A percentile compares a stretch with the other conserved stretches of the same genome.
Evolutionary conservation across 1,140 invertebrate genomes (phyloP).

Genomic region (Antheraea pernyi): DNA sequence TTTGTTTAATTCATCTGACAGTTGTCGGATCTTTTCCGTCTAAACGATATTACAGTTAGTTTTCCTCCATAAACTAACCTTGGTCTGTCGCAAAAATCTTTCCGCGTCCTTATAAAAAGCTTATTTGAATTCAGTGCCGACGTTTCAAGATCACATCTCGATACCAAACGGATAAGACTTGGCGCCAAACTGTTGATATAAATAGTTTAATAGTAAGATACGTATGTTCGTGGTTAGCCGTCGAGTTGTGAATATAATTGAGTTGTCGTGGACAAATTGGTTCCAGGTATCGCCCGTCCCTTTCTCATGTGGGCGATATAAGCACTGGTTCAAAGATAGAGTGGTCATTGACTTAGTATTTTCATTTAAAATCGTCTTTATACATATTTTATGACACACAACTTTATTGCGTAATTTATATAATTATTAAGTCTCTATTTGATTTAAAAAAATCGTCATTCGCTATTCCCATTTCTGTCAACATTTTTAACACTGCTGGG

Average conservation of each 20-base stretch:
- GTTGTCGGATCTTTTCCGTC: background rate
- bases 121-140: conserved; percentile 9
- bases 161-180: conserved; percentile 9
- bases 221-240: conserved; percentile 1
- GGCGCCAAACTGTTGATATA: conserved; percentile 11
- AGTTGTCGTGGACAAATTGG: conserved; percentile 14
- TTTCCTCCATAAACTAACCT: conserved; percentile 7
- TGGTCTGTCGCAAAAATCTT: conserved; percentile 14
- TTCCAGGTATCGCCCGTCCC: conserved; percentile 5
- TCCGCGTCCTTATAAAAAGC: conserved; percentile 9
- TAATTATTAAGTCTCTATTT: no score
- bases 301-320: background rate
- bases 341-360: background rate
- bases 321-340: background rate
- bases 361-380: no score
- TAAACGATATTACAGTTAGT: background rate
- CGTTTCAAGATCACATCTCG: conserved; percentile 11
- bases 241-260: conserved; percentile 9
- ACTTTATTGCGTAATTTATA: no score
- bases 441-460: no score
- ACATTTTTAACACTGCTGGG: no score
- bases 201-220: conserved; percentile 2
- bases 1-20: background rate
- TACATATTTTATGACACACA: no score
- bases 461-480: no score